These are phyloP conservation scores for Microcebus tavaratra DNA, from an alignment of 2,113 vertebrate species.

Conservation along the genomic window DNA sequence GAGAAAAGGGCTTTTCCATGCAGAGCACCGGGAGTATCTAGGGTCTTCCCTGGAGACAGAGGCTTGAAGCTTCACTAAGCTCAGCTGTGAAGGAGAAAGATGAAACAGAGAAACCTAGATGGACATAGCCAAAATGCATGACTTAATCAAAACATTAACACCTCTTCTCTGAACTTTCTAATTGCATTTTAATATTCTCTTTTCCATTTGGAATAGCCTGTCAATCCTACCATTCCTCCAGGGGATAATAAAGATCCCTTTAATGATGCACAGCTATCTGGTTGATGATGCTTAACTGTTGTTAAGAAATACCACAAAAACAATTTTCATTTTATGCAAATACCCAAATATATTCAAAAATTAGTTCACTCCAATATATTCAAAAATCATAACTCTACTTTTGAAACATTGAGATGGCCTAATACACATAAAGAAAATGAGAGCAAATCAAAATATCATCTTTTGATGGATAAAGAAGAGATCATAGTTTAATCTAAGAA, in stretches of 20 bases:
- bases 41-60: neutral
- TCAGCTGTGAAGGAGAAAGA: neutral
- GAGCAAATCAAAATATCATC: neutral
- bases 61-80: neutral
- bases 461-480: neutral
- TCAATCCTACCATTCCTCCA: neutral
- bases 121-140: neutral
- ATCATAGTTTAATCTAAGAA: neutral
- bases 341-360: neutral
- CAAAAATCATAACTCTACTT: neutral
- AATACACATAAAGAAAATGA: neutral
- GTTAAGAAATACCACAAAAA: conserved; percentile 21
- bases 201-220: neutral
- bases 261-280: neutral
- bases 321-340: conserved; percentile 24
- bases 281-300: neutral
- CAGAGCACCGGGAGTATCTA: neutral
- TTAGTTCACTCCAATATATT: too few relatives aligned
- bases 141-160: neutral
- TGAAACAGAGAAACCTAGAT: neutral
- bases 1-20: neutral
- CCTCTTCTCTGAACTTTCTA: neutral
- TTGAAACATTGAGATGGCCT: neutral
- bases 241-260: neutral
- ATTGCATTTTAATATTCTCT: conserved; percentile 8